Evolutionary conservation across 2,888 invertebrate genomes (phyloP), one percentile per base, ranked within the genome.

Genomic region (Encarsia formosa): DNA sequence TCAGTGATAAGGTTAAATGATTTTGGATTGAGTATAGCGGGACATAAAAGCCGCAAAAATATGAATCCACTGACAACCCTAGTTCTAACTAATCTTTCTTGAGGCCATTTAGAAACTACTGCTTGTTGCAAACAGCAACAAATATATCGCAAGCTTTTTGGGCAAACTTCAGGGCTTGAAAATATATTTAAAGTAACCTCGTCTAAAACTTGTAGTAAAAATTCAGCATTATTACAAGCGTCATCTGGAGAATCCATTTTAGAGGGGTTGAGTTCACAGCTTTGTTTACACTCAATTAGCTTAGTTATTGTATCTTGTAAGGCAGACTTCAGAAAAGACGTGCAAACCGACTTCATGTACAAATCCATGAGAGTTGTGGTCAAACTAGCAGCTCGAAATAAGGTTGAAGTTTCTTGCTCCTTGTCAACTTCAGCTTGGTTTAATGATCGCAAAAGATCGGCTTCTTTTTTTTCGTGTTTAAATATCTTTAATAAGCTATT

Each of bases 61-160:
- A 97, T 93, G 76, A 96, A 97, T 50, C 96, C 96, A 65, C 95
- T 94, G n/a, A 97, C 95, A 39, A 96, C 96, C 58, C 96, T 78
- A 0, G 96, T 95, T 64, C 91, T 84, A 19, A 96, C 96, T 67
- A 93, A 85, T 63, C 92, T 82, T 76, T 97, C 96, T 61, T 88
- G 88, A 22, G 95, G 93, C 96, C 97, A 97, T 78, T 95, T 96
- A 44, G 86, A 84, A 55, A 88, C 84, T 5, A 95, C 96, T 52
- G 91, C 87, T 68, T 88, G 86, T 76, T 97, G 96, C 66, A 97
- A 78, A 70, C 94, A 92, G 40, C 91, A 91, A 76, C 94, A 97
- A 64, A 97, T 87, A 71, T 89, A 96, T 35, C 96, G 82, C 49
- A 97, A 83, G 13, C 92, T 88, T 63, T 86, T 83, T 43, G 96